These are phyloP conservation scores for Drosophila ogumai DNA, from an alignment of 1,140 invertebrate genomes.

Conservation along the genomic window DNA sequence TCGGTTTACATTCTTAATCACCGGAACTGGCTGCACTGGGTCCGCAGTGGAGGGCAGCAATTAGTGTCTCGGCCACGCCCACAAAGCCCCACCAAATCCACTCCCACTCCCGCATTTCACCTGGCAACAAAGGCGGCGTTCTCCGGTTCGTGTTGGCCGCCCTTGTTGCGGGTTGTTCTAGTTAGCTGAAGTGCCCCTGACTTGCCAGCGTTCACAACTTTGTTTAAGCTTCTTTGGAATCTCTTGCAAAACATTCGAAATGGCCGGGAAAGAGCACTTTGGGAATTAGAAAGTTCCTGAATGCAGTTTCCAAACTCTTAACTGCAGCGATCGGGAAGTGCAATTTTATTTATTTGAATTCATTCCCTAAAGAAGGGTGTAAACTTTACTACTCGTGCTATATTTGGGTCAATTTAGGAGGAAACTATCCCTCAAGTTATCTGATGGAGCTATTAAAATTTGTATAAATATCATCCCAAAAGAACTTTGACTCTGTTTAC, in stretches of 20 bases:
- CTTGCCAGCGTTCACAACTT: constrained; percentile 55
- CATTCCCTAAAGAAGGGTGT: not conserved
- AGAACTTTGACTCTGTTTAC: not conserved
- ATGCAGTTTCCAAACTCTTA: constrained; percentile 29
- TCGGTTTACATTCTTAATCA: constrained; percentile 51
- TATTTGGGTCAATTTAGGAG: not conserved
- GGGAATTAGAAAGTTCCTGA: constrained; percentile 41
- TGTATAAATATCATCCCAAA: not conserved
- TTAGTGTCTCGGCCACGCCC: constrained; percentile 50
- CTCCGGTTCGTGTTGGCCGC: constrained; percentile 18
- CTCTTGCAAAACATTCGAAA: constrained; percentile 33
- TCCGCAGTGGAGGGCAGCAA: constrained; percentile 40
- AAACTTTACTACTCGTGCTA: too few relatives aligned
- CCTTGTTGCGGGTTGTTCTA: constrained; percentile 43
- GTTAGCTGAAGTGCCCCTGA: constrained; percentile 43
- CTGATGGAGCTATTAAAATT: not conserved
- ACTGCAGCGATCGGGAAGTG: constrained; percentile 25
- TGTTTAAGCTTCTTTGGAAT: constrained; percentile 51
- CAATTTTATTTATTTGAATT: constrained; percentile 19
- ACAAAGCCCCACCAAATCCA: constrained; percentile 37
- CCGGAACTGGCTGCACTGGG: constrained; percentile 52
- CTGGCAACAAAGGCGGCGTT: not conserved
- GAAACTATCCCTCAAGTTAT: not conserved
- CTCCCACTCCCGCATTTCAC: not conserved
- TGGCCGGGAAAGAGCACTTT: constrained; percentile 31